These are phyloP conservation scores for Eira barbara DNA, from an alignment of 2,113 vertebrate genomes.

Conservation along the genomic window DNA sequence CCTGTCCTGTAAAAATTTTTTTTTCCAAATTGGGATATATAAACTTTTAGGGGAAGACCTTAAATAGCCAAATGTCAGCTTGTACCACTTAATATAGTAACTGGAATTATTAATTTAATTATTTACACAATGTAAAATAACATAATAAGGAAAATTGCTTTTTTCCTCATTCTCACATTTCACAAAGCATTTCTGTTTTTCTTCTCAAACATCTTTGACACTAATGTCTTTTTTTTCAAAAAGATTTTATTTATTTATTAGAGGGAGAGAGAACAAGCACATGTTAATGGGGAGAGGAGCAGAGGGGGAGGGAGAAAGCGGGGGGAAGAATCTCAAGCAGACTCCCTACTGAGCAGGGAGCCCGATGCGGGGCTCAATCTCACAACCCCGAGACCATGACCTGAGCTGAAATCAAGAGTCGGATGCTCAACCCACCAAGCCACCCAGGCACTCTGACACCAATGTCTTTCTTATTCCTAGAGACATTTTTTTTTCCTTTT, in stretches of 20 bases:
- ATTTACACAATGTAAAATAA: background rate
- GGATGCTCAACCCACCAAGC: background rate
- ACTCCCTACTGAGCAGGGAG: background rate
- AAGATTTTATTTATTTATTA: background rate
- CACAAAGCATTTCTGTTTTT: background rate
- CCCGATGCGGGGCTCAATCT: accelerated
- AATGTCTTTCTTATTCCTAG: background rate
- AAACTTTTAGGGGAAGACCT: background rate
- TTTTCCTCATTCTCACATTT: background rate
- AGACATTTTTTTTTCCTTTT: background rate
- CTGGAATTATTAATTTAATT: background rate
- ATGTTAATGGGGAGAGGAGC: background rate
- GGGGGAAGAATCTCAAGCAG: background rate
- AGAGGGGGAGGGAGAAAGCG: background rate
- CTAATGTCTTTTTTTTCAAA: background rate
- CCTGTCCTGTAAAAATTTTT: background rate
- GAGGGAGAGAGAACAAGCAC: background rate
- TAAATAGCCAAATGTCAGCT: background rate
- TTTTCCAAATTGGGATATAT: background rate
- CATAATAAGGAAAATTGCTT: background rate
- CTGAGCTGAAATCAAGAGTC: background rate
- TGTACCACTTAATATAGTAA: background rate
- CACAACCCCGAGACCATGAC: background rate
- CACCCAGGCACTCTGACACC: background rate
- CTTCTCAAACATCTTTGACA: background rate